phyloP scores from a whole-genome alignment of 2,888 invertebrate genomes.

The Nomada hirtipes region DNA sequence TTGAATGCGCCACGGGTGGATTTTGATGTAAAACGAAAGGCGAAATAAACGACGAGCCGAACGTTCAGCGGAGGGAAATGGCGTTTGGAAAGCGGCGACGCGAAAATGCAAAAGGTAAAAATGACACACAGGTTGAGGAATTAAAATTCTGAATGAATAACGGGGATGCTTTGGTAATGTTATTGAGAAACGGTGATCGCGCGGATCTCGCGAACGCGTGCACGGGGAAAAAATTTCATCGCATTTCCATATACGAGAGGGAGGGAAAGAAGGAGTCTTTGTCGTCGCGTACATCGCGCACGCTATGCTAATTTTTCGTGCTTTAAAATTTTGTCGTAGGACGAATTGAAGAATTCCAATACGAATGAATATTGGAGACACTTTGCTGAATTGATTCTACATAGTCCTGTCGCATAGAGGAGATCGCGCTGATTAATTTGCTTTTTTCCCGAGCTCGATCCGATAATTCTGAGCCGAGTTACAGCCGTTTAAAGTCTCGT shows the following conservation, averaged over 20 bases:
- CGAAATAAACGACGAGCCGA: no score
- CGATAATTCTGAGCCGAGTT: no score
- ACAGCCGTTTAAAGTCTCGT: no score
- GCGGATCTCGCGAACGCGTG: neutral
- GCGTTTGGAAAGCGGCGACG: neutral
- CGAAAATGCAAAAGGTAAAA: neutral
- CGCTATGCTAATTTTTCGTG: constrained; percentile 4
- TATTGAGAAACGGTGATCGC: constrained; percentile 9
- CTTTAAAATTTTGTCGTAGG: constrained; percentile 33
- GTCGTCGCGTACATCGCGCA: neutral
- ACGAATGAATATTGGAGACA: no score
- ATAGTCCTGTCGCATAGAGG: no score
- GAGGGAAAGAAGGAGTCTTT: neutral
- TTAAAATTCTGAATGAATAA: constrained; percentile 5
- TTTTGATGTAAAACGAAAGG: neutral
- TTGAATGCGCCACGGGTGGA: neutral
- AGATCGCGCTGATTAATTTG: no score
- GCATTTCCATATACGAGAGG: constrained; percentile 10
- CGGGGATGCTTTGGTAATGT: constrained; percentile 17
- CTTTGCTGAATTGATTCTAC: no score
- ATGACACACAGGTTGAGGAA: neutral
- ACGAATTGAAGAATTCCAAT: neutral
- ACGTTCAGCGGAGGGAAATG: neutral
- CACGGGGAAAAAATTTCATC: constrained; percentile 27
- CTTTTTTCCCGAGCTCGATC: no score